Conservation (phyloP, 2,113 vertebrate genomes). For the Redunca redunca region DNA sequence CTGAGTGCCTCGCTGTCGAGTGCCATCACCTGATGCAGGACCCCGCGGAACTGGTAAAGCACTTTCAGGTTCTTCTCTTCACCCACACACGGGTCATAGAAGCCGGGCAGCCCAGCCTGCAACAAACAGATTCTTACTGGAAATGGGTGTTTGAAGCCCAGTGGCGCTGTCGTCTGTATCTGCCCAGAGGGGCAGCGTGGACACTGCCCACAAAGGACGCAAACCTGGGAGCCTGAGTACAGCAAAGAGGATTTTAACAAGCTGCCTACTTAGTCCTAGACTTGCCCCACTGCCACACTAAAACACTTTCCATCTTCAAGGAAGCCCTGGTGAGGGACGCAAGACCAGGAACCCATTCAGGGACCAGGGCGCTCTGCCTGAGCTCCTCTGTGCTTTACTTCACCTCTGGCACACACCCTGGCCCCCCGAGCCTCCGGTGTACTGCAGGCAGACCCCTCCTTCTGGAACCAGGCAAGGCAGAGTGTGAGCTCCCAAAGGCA, state of each 20-base stretch:
- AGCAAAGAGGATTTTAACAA: not conserved
- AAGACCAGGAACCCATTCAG: no score
- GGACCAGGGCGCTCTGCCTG: not conserved
- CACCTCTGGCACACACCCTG: rapidly evolving
- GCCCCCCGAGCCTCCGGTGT: not conserved
- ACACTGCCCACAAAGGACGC: rapidly evolving
- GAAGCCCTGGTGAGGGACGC: not conserved
- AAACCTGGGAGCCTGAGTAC: not conserved
- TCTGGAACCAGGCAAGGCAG: not conserved
- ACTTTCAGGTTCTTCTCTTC: conserved; percentile 98
- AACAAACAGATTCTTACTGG: not conserved
- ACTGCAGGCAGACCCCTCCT: not conserved
- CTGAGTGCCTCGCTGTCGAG: conserved; percentile 93
- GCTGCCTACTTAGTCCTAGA: not conserved
- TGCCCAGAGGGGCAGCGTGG: rapidly evolving
- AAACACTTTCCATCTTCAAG: rapidly evolving
- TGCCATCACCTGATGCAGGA: conserved; percentile 96
- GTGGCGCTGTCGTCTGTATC: rapidly evolving
- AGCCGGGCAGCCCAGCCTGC: conserved; percentile 96
- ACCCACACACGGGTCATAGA: conserved; percentile 96
- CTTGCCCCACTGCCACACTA: rapidly evolving
- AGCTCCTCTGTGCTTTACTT: not conserved
- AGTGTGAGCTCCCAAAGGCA: not conserved
- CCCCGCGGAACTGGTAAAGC: conserved; percentile 98
- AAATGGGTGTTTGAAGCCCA: rapidly evolving